Evolutionary conservation across 2,888 invertebrate species (phyloP).

Genomic region (Boloria selene): DNA sequence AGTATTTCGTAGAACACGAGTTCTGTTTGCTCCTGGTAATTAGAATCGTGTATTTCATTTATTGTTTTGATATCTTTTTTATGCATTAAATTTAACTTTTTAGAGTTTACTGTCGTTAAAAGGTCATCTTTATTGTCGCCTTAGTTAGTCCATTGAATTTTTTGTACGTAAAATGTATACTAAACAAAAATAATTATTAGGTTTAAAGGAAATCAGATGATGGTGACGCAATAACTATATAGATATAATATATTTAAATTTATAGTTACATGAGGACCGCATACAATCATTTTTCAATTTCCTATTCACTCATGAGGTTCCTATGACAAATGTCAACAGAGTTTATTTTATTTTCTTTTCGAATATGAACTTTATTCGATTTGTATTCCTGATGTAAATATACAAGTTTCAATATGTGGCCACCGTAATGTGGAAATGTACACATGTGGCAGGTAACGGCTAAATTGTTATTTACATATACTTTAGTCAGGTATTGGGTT

Average conservation of each 20-base stretch:
- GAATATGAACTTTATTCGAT: slow-evolving; percentile 31
- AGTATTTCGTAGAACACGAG: slow-evolving; percentile 23
- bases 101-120: not conserved
- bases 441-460: slow-evolving; percentile 28
- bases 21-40: slow-evolving; percentile 47
- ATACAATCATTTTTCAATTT: slow-evolving; percentile 28
- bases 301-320: slow-evolving; percentile 18
- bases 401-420: slow-evolving; percentile 32
- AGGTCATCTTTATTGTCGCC: not conserved
- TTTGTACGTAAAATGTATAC: not conserved
- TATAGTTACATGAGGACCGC: slow-evolving; percentile 2
- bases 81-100: slow-evolving; percentile 51
- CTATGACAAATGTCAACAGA: slow-evolving; percentile 21
- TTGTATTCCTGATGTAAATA: slow-evolving; percentile 29
- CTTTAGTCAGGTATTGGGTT: slow-evolving; percentile 31
- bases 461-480: slow-evolving; percentile 36
- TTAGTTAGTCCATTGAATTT: not conserved
- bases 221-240: no score
- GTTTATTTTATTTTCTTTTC: slow-evolving; percentile 29
- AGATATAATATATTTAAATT: not conserved
- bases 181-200: no score
- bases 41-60: slow-evolving; percentile 50
- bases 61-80: slow-evolving; percentile 57
- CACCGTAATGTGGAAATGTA: slow-evolving; percentile 29
- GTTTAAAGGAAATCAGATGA: no score